These are phyloP conservation scores for Melanocharis versteri DNA, from an alignment of 2,113 vertebrate genomes.

Conservation along the genomic window DNA sequence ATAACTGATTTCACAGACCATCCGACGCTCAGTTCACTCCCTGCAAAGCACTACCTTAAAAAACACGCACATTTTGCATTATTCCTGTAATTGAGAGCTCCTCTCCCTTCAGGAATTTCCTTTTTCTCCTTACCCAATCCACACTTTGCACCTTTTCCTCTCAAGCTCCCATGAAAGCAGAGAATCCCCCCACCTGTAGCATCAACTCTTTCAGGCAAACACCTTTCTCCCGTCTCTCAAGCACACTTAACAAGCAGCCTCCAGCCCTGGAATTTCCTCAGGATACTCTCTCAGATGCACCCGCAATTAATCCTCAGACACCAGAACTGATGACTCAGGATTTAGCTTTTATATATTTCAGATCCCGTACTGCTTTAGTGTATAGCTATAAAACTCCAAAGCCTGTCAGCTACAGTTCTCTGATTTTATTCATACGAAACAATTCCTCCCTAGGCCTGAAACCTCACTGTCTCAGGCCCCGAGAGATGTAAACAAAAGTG, in stretches of 20 bases:
- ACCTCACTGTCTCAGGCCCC: too few relatives aligned
- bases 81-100: not conserved
- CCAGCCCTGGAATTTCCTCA: rapidly evolving
- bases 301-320: not conserved
- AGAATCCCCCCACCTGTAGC: not conserved
- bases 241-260: not conserved
- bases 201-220: not conserved
- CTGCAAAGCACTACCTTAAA: not conserved
- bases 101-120: not conserved
- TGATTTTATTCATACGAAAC: not conserved
- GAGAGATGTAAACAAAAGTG: not conserved
- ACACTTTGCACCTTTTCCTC: not conserved
- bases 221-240: not conserved
- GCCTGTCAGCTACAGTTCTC: not conserved
- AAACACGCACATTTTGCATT: not conserved
- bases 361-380: not conserved
- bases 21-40: not conserved
- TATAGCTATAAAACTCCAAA: not conserved
- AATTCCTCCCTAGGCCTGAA: not conserved
- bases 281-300: not conserved
- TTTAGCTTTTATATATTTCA: not conserved
- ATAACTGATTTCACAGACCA: not conserved
- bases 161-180: not conserved
- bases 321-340: not conserved
- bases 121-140: not conserved